A percentile compares a stretch with the other conserved stretches of the same genome.
Evolutionary conservation across 2,888 invertebrate genomes (phyloP).

Genomic region (Nowickia ferox): DNA sequence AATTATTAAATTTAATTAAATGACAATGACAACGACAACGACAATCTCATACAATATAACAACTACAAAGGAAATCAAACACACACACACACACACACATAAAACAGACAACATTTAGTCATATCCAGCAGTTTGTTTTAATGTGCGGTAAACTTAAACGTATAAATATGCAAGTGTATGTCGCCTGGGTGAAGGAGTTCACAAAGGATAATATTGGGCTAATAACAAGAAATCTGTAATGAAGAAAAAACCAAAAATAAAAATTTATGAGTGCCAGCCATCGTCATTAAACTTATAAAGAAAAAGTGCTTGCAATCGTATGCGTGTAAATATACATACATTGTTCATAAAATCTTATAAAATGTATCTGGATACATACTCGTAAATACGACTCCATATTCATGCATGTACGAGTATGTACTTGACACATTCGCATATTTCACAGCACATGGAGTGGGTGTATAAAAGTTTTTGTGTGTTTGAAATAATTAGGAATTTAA

Average conservation of each 20-base stretch:
- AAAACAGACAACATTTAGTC: neutral
- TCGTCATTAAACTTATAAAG: constrained; percentile 30
- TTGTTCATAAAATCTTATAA: neutral
- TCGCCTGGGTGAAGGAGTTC: constrained; percentile 59
- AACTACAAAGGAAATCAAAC: constrained; percentile 5
- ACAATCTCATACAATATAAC: constrained; percentile 55
- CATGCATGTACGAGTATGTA: neutral
- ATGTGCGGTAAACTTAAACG: constrained; percentile 43
- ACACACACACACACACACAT: neutral
- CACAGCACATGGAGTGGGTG: constrained; percentile 10
- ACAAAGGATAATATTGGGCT: constrained; percentile 73
- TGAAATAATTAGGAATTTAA: constrained; percentile 75
- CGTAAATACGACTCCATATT: neutral
- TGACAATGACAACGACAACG: constrained; percentile 75
- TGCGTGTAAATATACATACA: neutral
- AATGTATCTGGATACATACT: neutral
- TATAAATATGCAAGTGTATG: constrained; percentile 9
- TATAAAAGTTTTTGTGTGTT: constrained; percentile 62
- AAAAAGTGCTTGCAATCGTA: neutral
- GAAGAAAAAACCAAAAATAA: constrained; percentile 41
- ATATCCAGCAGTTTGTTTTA: constrained; percentile 34
- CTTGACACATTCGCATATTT: constrained; percentile 17
- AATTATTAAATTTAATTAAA: constrained; percentile 82
- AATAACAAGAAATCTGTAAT: constrained; percentile 72
- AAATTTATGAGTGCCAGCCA: constrained; percentile 47